Base-by-base conservation (phyloP, 2,797 vertebrate genomes). In the Enteromius trimaculatus region DNA sequence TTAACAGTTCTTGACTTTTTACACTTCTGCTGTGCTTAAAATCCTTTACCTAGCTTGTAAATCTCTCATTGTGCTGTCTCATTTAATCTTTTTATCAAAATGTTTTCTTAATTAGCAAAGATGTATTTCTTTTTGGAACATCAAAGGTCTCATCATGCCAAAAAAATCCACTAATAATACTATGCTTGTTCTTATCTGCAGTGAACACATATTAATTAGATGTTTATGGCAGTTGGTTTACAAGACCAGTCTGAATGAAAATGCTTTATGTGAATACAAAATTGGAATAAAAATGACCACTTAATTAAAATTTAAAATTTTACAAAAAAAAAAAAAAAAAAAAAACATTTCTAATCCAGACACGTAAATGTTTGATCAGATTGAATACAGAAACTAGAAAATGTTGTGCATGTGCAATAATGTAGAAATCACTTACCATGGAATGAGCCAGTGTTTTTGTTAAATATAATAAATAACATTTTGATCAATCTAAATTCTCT, bases 1-100 rank as follows among this genome's bases (percentile, higher is more conserved):
- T 60, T 29, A 70, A 11, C 10, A n/a, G 51, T 71, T 47, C 17
- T 49, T 71, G 23, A 70, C 11, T 62, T 72, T 70, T 62, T 62
- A 31, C 16, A 55, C 6, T 69, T 1, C 16, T 62, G 26, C 26
- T 29, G n/a, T 23, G n/a, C n/a, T 58, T 10, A 58, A 58, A 58
- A 29, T 29, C 26, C 13, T 62, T 62, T 14, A 29, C 58, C 14
- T 16, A 7, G 6, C 5, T 6, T 62, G 60, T 29, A 29, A 29
- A 29, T 62, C 13, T 60, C 4, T 29, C 14, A 29, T 29, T 29
- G 1, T 16, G 13, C 60, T 62, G 60, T 62, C 16, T 62, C 29
- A 1, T 29, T 29, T 14, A 29, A 29, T 62, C 5, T 26, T 34
- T n/a, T 26, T 60, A 23, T 60, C 58, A 60, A 55, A 9, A 23